These are phyloP conservation scores for Colinus virginianus DNA, from an alignment of 2,113 vertebrate genomes.

Conservation along the genomic window DNA sequence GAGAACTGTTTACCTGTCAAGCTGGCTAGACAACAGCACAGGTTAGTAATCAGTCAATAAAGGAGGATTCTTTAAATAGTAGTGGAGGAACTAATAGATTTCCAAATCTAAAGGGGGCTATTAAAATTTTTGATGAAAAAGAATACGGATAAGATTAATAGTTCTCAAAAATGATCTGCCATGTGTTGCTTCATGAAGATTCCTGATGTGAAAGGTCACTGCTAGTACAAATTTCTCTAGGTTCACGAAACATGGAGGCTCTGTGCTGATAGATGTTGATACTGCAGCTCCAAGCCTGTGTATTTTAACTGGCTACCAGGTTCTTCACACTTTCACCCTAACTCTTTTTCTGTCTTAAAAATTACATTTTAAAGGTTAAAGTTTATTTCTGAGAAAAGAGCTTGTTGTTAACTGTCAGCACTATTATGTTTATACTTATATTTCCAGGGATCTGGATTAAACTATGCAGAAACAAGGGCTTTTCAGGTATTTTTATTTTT, in stretches of 20 bases:
- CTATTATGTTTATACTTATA: background rate
- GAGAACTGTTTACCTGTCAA: background rate
- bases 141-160: background rate
- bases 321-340: background rate
- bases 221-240: background rate
- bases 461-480: background rate
- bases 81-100: background rate
- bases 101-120: background rate
- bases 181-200: background rate
- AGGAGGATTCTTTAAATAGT: background rate
- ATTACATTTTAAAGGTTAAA: background rate
- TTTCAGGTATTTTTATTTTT: background rate
- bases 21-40: background rate
- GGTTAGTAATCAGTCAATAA: background rate
- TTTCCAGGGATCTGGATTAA: background rate
- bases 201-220: background rate
- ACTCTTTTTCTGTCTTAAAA: background rate
- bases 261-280: background rate
- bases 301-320: background rate
- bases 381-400: background rate
- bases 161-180: background rate
- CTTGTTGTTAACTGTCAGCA: background rate
- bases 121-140: background rate
- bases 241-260: background rate
- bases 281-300: background rate